Conservation (phyloP, 2,797 vertebrate genomes). For the Hypotaenidia philippensis region DNA sequence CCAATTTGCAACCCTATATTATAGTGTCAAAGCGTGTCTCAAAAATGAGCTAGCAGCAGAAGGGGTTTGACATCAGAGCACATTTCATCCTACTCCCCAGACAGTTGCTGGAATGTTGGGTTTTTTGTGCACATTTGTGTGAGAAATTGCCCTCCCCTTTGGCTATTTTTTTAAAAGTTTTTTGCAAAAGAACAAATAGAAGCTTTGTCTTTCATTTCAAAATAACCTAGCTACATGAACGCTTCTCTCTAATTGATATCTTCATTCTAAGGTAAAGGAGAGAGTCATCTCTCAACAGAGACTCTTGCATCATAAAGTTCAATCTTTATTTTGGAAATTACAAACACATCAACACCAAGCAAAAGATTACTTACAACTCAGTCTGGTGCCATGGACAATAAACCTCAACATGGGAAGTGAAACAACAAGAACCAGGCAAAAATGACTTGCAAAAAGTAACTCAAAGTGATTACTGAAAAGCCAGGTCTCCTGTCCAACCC, state of each 20-base stretch:
- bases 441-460: not conserved
- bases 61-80: slow-evolving; percentile 46
- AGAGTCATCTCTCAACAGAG: not conserved
- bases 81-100: slow-evolving; percentile 45
- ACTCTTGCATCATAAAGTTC: not conserved
- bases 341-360: not conserved
- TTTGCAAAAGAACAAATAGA: not conserved
- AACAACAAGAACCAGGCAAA: not conserved
- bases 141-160: not conserved
- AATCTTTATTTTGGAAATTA: not conserved
- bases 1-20: slow-evolving; percentile 66
- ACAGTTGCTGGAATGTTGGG: slow-evolving; percentile 17
- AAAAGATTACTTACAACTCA: not conserved
- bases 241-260: not conserved
- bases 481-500: not conserved
- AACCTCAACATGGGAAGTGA: not conserved
- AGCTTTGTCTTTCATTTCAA: not conserved
- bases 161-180: not conserved
- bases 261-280: not conserved
- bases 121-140: not conserved
- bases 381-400: not conserved
- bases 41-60: slow-evolving; percentile 39
- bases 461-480: not conserved
- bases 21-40: slow-evolving; percentile 49
- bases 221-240: not conserved